Conservation (phyloP, 2,797 vertebrate genomes). For the Sebastes jordani region DNA sequence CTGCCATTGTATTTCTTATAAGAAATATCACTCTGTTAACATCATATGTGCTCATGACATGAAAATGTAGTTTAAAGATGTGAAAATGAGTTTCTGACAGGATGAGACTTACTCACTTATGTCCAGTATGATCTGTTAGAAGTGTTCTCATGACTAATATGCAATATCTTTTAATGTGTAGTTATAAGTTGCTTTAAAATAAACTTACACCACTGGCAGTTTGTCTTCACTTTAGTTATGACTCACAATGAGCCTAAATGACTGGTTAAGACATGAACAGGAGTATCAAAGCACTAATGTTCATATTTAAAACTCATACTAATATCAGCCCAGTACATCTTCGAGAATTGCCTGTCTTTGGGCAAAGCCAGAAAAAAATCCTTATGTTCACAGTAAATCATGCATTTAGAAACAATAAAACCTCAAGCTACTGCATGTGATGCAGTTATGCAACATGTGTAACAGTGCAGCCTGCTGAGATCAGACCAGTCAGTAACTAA, state of each 20-base stretch:
- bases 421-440: not conserved
- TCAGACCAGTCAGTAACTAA: not conserved
- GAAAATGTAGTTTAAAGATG: not conserved
- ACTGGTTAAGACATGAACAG: not conserved
- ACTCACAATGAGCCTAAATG: not conserved
- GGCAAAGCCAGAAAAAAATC: not conserved
- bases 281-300: not conserved
- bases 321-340: not conserved
- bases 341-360: not conserved
- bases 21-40: not conserved
- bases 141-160: not conserved
- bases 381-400: not conserved
- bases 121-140: not conserved
- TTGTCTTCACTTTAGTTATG: not conserved
- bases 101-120: not conserved
- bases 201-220: not conserved
- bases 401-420: not conserved
- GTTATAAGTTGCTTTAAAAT: not conserved
- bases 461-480: not conserved
- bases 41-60: not conserved
- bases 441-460: not conserved
- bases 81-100: not conserved
- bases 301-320: not conserved
- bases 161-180: not conserved
- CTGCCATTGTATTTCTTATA: not conserved